Conservation (phyloP, 2,888 invertebrate species). For the Polydrusus cervinus region DNA sequence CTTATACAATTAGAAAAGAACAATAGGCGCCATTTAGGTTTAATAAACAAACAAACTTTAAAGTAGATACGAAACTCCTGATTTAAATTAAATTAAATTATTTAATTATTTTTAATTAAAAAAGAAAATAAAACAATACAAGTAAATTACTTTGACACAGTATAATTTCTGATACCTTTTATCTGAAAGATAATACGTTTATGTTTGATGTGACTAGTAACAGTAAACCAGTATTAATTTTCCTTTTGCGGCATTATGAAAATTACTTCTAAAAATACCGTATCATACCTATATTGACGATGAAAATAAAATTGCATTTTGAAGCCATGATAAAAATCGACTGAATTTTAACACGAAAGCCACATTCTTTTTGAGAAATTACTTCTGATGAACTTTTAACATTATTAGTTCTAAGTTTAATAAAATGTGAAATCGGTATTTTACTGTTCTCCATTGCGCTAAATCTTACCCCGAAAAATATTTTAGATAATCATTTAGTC, state of each 20-base stretch:
- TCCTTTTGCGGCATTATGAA: slow-evolving; percentile 13
- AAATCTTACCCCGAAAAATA: no score
- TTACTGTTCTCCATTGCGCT: no score
- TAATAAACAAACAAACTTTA: neutral
- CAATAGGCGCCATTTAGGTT: neutral
- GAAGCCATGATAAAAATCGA: neutral
- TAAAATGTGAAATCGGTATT: neutral
- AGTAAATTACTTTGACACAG: neutral
- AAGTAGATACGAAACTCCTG: neutral
- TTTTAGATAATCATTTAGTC: no score
- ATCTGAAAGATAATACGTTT: neutral
- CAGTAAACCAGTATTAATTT: slow-evolving; percentile 1
- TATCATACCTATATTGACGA: neutral
- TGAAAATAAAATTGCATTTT: slow-evolving; percentile 9
- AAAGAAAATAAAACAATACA: neutral
- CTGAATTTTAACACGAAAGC: neutral
- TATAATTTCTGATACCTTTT: neutral
- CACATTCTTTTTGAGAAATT: slow-evolving; percentile 5
- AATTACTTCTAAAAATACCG: slow-evolving; percentile 28
- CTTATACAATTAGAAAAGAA: neutral
- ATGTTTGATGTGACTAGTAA: neutral
- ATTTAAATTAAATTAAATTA: no score
- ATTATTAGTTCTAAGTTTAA: neutral
- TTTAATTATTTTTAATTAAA: no score
- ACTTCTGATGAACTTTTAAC: neutral